These are phyloP conservation scores for Mesitornis unicolor DNA, from an alignment of 2,113 vertebrate genomes.

Conservation along the genomic window DNA sequence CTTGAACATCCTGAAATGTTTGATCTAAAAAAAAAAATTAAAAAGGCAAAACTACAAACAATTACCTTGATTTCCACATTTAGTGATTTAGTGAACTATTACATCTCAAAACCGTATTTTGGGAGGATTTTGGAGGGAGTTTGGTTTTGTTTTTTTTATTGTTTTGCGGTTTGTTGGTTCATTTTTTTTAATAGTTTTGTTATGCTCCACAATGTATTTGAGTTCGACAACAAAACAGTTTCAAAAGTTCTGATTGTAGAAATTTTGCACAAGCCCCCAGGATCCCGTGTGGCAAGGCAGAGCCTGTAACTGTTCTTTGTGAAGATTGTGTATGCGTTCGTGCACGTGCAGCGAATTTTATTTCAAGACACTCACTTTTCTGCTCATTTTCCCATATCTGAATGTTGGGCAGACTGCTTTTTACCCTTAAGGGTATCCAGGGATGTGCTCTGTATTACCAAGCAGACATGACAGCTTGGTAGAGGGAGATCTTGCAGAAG, in stretches of 20 bases:
- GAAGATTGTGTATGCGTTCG: accelerated
- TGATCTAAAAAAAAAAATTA: neutral
- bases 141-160: neutral
- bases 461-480: neutral
- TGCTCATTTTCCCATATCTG: neutral
- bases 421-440: neutral
- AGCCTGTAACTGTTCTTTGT: neutral
- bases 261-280: neutral
- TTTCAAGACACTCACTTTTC: neutral
- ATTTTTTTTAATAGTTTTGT: neutral
- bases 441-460: neutral
- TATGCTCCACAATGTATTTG: neutral
- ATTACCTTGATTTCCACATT: too few relatives aligned
- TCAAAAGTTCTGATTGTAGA: neutral
- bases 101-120: neutral
- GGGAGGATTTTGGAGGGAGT: neutral
- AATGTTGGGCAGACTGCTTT: neutral
- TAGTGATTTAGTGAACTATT: too few relatives aligned
- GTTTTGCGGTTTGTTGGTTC: too few relatives aligned
- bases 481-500: neutral
- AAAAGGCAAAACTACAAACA: accelerated
- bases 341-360: accelerated
- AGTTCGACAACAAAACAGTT: neutral
- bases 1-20: neutral
- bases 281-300: accelerated